phyloP scores from a whole-genome alignment of 2,797 vertebrate genomes.

The Odontamblyopus lacepedii region DNA sequence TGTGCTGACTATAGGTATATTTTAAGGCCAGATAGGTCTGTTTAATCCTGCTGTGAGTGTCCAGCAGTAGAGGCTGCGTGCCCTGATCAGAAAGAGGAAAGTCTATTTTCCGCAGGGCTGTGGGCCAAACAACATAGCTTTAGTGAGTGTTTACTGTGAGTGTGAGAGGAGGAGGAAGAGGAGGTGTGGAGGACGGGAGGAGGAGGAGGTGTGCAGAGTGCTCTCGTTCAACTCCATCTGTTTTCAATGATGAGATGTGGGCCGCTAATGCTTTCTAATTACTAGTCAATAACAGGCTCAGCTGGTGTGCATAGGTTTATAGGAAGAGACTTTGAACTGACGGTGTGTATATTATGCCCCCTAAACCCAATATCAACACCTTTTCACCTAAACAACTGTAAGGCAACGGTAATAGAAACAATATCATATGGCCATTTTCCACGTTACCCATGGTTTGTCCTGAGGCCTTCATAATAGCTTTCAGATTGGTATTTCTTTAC shows the following conservation, averaged over 20 bases:
- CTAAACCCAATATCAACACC: accelerated
- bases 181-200: constrained; percentile 4
- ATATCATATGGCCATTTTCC: too few relatives aligned
- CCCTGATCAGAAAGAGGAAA: constrained; percentile 35
- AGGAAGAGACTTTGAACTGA: constrained; percentile 24
- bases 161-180: constrained; percentile 6
- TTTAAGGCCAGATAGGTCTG: too few relatives aligned
- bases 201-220: constrained; percentile 12
- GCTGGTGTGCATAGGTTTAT: constrained; percentile 70
- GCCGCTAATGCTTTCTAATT: constrained; percentile 78
- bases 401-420: background rate
- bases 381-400: background rate
- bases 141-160: constrained; percentile 21
- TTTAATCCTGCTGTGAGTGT: constrained; percentile 18
- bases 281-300: constrained; percentile 79
- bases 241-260: constrained; percentile 77
- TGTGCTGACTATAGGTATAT: too few relatives aligned
- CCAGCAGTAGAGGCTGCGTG: constrained; percentile 40
- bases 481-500: too few relatives aligned
- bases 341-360: constrained; percentile 19
- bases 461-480: too few relatives aligned
- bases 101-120: constrained; percentile 39
- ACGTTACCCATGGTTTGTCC: too few relatives aligned
- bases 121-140: constrained; percentile 27
- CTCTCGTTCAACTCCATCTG: constrained; percentile 70